These are phyloP conservation scores for Garra rufa DNA, from an alignment of 2,113 vertebrate genomes.

Conservation along the genomic window DNA sequence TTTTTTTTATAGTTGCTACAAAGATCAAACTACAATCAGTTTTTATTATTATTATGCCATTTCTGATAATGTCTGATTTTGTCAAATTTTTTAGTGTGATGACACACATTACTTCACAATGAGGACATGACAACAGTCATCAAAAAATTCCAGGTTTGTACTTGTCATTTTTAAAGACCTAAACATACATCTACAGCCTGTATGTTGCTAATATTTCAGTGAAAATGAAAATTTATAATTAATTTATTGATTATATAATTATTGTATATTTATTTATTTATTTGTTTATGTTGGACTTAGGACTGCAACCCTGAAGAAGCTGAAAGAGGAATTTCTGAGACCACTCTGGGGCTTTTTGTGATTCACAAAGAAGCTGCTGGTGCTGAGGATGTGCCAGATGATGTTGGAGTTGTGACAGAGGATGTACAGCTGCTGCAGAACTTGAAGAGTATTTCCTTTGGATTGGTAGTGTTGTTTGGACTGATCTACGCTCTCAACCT, in stretches of 20 bases:
- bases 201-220: neutral
- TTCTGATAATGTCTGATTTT: neutral
- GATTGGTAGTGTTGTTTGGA: neutral
- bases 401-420: neutral
- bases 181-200: neutral
- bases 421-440: neutral
- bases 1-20: neutral
- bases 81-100: neutral
- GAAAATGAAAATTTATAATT: neutral
- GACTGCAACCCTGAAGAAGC: slow-evolving; percentile 13
- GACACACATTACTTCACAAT: neutral
- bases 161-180: neutral
- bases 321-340: neutral
- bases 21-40: neutral
- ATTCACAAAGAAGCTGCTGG: neutral
- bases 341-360: neutral
- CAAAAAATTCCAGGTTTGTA: neutral
- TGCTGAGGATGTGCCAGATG: neutral
- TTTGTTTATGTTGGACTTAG: neutral
- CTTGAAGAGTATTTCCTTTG: neutral
- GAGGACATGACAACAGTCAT: neutral
- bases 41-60: neutral
- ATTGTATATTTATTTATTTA: neutral
- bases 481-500: slow-evolving; percentile 13
- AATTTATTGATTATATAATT: neutral